A percentile compares a stretch with the other conserved stretches of the same genome.
Evolutionary conservation across 2,888 invertebrate species (phyloP).

Genomic region (Papilio protenor): DNA sequence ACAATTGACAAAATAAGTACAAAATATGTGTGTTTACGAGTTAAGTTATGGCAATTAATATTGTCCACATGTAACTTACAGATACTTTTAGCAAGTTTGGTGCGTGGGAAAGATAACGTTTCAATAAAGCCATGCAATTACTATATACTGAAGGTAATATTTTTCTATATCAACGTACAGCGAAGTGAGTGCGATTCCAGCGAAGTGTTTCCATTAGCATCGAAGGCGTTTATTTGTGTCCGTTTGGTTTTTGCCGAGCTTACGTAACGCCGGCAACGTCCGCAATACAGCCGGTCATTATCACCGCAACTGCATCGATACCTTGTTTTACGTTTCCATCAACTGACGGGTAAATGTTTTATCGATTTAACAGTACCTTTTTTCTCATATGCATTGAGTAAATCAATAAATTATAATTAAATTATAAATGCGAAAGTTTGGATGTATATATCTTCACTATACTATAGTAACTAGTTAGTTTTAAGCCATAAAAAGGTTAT

Average conservation of each 20-base stretch:
- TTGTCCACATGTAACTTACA: background rate
- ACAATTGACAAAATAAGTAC: too few relatives aligned
- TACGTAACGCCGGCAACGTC: conserved; percentile 54
- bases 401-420: background rate
- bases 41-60: background rate
- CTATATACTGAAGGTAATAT: background rate
- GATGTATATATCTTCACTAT: too few relatives aligned
- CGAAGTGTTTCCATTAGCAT: conserved; percentile 45
- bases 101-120: conserved; percentile 10
- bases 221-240: conserved; percentile 49
- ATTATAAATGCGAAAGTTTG: too few relatives aligned
- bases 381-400: too few relatives aligned
- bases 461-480: too few relatives aligned
- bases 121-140: conserved; percentile 23
- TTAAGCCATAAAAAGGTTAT: too few relatives aligned
- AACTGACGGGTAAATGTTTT: conserved; percentile 29
- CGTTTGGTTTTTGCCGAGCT: conserved; percentile 52
- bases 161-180: background rate
- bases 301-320: conserved; percentile 53
- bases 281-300: conserved; percentile 66
- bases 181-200: conserved; percentile 33
- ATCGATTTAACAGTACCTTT: background rate
- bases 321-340: conserved; percentile 51
- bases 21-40: too few relatives aligned
- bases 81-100: background rate